These are phyloP conservation scores for Apotomis capreana DNA, from an alignment of 2,888 invertebrate genomes.

Conservation along the genomic window DNA sequence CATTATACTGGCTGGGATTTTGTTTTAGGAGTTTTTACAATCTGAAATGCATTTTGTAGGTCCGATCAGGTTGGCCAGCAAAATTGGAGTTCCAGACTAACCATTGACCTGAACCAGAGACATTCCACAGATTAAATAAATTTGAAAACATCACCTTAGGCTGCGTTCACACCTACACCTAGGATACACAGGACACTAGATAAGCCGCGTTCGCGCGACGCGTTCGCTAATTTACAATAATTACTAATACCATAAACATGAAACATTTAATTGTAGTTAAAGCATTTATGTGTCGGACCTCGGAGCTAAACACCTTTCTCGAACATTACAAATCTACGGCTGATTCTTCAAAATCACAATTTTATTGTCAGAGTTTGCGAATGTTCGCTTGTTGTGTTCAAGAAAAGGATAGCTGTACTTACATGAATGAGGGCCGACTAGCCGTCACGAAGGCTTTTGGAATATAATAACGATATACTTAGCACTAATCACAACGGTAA, in stretches of 20 bases:
- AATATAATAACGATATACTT: slow-evolving; percentile 67
- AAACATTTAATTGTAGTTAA: slow-evolving; percentile 81
- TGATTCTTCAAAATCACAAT: background rate
- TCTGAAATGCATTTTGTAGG: slow-evolving; percentile 10
- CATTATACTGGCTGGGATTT: slow-evolving; percentile 21
- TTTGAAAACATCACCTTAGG: slow-evolving; percentile 43
- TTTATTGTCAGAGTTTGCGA: background rate
- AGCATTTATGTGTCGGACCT: slow-evolving; percentile 73
- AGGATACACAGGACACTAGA: slow-evolving; percentile 61
- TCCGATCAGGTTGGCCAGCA: slow-evolving; percentile 14
- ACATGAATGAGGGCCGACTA: slow-evolving; percentile 58
- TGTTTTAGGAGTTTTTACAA: slow-evolving; percentile 5
- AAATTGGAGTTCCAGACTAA: background rate
- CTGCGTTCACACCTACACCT: slow-evolving; percentile 54
- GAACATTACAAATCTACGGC: slow-evolving; percentile 5
- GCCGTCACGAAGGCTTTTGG: slow-evolving; percentile 81
- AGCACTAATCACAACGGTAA: slow-evolving; percentile 78
- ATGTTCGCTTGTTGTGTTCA: background rate
- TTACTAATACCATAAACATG: slow-evolving; percentile 71
- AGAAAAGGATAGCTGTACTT: slow-evolving; percentile 9
- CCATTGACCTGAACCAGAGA: slow-evolving; percentile 29
- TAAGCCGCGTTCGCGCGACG: slow-evolving; percentile 54
- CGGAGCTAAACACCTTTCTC: slow-evolving; percentile 9
- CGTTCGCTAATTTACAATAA: slow-evolving; percentile 68
- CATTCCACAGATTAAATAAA: slow-evolving; percentile 27